Conservation (phyloP, 2,113 vertebrate genomes). For the Acanthochromis polyacanthus region DNA sequence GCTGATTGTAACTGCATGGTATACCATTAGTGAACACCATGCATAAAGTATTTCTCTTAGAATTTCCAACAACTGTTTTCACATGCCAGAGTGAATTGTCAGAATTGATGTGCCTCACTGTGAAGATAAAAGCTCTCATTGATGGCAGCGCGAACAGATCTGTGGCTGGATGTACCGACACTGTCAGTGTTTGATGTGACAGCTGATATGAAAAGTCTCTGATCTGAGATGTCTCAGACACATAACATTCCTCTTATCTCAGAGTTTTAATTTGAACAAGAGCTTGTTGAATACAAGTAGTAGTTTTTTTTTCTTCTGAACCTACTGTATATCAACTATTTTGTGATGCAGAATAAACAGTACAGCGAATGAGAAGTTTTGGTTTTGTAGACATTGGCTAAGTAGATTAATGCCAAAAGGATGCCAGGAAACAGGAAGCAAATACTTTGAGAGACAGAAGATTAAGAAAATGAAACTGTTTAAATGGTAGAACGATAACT, state of each 20-base stretch:
- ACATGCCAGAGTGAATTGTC: constrained; percentile 22
- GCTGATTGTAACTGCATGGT: not conserved
- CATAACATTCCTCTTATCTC: constrained; percentile 35
- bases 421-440: constrained; percentile 11
- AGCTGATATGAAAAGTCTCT: constrained; percentile 47
- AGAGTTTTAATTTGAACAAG: constrained; percentile 30
- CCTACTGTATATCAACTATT: not conserved
- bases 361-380: not conserved
- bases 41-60: constrained; percentile 5
- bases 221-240: constrained; percentile 34
- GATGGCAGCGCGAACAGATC: constrained; percentile 46
- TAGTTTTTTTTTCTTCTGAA: not conserved
- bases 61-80: constrained; percentile 15
- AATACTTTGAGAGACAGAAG: not conserved
- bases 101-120: constrained; percentile 21
- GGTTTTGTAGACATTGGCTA: not conserved
- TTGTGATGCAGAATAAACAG: not conserved
- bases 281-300: constrained; percentile 3
- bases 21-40: constrained; percentile 17
- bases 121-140: constrained; percentile 49
- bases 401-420: constrained; percentile 6
- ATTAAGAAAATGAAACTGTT: constrained; percentile 43
- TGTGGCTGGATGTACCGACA: constrained; percentile 40
- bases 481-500: constrained; percentile 51
- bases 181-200: constrained; percentile 53